Percentiles rank a stretch among this genome's conserved stretches.
Evolutionary conservation across 1,140 invertebrate genomes (phyloP).

Genomic region (Dendrolimus kikuchii): DNA sequence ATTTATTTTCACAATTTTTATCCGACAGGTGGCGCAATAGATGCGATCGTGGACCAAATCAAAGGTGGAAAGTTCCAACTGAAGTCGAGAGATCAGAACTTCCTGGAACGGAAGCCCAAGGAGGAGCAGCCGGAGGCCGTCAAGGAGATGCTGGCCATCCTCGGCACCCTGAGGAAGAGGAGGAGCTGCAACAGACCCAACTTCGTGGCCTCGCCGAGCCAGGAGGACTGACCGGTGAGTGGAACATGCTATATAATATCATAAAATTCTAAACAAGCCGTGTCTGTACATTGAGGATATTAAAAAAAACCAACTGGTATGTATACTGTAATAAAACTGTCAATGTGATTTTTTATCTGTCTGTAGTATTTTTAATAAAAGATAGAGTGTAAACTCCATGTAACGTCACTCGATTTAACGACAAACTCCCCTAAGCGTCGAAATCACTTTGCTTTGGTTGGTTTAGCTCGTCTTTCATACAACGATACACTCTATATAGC

Average conservation of each 20-base stretch:
- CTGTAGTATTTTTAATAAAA: too few relatives aligned
- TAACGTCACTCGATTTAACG: too few relatives aligned
- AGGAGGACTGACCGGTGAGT: constrained; percentile 1
- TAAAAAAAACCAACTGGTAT: too few relatives aligned
- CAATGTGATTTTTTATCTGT: too few relatives aligned
- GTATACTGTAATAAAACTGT: too few relatives aligned
- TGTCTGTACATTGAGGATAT: too few relatives aligned
- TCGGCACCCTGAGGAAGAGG: constrained; percentile 78
- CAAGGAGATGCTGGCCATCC: constrained; percentile 80
- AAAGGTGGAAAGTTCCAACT: constrained; percentile 83
- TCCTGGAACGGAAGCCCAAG: constrained; percentile 72
- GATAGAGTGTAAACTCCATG: too few relatives aligned
- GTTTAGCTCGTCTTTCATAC: too few relatives aligned
- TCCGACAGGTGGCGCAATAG: constrained; percentile 74
- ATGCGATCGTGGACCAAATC: constrained; percentile 83
- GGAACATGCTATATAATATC: constrained; percentile 1
- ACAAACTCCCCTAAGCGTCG: too few relatives aligned
- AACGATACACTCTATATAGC: too few relatives aligned
- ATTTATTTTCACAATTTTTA: constrained; percentile 5
- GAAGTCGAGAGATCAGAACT: constrained; percentile 75
- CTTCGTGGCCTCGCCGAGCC: constrained; percentile 10
- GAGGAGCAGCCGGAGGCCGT: constrained; percentile 78
- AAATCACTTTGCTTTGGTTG: too few relatives aligned
- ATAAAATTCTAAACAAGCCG: too few relatives aligned
- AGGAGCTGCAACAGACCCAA: constrained; percentile 40